Evolutionary conservation across 2,113 vertebrate species (phyloP).

Genomic region (Dolichotis patagonum): DNA sequence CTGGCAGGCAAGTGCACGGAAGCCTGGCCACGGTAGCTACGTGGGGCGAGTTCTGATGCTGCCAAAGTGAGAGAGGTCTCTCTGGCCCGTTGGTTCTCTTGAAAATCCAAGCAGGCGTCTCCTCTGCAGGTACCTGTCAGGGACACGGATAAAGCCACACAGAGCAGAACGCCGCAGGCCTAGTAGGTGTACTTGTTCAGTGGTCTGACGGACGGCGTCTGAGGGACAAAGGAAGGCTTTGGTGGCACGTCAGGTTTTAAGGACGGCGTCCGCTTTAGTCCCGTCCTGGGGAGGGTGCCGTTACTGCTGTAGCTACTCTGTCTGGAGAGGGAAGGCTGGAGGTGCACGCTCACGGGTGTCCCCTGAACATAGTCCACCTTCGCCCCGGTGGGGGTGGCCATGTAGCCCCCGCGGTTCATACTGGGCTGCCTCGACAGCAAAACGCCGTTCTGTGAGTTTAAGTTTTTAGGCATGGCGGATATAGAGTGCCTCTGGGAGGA

Average conservation of each 20-base stretch:
- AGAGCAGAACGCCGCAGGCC: slow-evolving; percentile 84
- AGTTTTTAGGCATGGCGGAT: slow-evolving; percentile 95
- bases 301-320: slow-evolving; percentile 97
- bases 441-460: slow-evolving; percentile 94
- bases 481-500: slow-evolving; percentile 97
- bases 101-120: slow-evolving; percentile 85
- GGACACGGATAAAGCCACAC: slow-evolving; percentile 77
- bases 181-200: slow-evolving; percentile 99
- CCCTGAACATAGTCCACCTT: slow-evolving; percentile 97
- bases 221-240: slow-evolving; percentile 96
- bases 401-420: slow-evolving; percentile 94
- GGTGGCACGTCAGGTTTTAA: slow-evolving; percentile 98
- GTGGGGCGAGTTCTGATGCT: slow-evolving; percentile 86
- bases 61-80: slow-evolving; percentile 91
- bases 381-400: slow-evolving; percentile 92
- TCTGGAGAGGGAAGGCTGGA: slow-evolving; percentile 93
- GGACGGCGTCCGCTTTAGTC: slow-evolving; percentile 96
- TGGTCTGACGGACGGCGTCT: slow-evolving; percentile 95
- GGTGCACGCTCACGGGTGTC: slow-evolving; percentile 91
- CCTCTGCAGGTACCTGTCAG: slow-evolving; percentile 80
- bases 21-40: slow-evolving; percentile 82
- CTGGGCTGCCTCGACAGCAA: slow-evolving; percentile 96
- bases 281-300: slow-evolving; percentile 96
- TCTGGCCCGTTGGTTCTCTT: slow-evolving; percentile 93
- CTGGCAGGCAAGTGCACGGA: slow-evolving; percentile 77